Base-by-base conservation (phyloP, 1,140 invertebrate genomes). In the Pinna nobilis region DNA sequence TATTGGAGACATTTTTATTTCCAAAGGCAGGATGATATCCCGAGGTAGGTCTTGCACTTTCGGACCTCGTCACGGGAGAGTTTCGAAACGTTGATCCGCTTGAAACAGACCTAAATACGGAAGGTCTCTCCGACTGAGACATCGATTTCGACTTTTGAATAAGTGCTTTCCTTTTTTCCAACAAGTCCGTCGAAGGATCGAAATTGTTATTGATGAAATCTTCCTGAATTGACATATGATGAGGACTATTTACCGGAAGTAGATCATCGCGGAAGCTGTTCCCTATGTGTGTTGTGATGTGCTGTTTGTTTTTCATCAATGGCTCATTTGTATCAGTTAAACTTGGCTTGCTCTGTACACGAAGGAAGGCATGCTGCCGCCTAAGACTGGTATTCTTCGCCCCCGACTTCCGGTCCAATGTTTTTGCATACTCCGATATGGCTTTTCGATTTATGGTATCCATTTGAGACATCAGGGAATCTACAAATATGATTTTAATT, bases 121-220 rank as follows among this genome's bases (percentile, higher is more conserved):
- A 41, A 37, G 59, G 59, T 32, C 44, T 63, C 18, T 63, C 59
- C 39, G 39, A 63, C 18, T 33, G 35, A 32, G 39, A 30, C 59
- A 63, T 41, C n/a, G 59, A 63, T 35, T 63, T 33, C 15, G 59
- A 63, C 44, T 63, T 63, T 28, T 20, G 39, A n/a, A 63, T 25
- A 3, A 63, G 25, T 25, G 39, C 59, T 41, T 63, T 63, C 28
- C 59, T 6, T 63, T 39, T 63, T 23, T 33, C 30, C 25, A 63
- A 28, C 30, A 63, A 63, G 44, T 63, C 59, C 28, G 25, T 44
- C 9, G 9, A 11, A 41, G 39, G 59, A 15, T 63, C 25, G 28
- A 37, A 44, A 41, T 63, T 63, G 32, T 63, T 63, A 41, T 63
- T 63, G 28, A 32, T 25, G 33, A 63, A 25, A 30, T 63, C 59